Percentiles rank a stretch among this genome's conserved stretches.
Conservation (phyloP, 2,888 invertebrate genomes). For the Xylota sylvarum region DNA sequence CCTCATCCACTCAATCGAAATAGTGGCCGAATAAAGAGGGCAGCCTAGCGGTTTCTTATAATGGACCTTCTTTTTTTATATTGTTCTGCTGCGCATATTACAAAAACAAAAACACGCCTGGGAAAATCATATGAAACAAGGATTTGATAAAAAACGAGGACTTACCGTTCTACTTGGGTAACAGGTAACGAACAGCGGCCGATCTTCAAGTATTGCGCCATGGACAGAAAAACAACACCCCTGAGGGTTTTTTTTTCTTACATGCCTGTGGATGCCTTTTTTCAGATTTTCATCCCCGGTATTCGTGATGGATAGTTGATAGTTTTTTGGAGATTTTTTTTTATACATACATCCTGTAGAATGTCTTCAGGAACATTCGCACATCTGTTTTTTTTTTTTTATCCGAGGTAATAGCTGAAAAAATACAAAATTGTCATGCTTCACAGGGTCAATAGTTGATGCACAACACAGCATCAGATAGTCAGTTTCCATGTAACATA, state of each 20-base stretch:
- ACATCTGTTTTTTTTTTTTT: constrained; percentile 30
- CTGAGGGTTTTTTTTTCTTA: constrained; percentile 8
- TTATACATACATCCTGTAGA: constrained; percentile 7
- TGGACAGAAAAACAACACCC: constrained; percentile 31
- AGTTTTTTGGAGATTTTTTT: not conserved
- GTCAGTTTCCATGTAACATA: no score
- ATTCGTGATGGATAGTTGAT: constrained; percentile 13
- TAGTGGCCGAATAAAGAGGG: constrained; percentile 74
- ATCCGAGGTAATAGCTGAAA: not conserved
- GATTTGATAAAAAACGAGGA: constrained; percentile 40
- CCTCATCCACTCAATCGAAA: constrained; percentile 72
- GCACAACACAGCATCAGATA: no score
- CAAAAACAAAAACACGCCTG: constrained; percentile 50
- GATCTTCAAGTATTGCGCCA: constrained; percentile 56
- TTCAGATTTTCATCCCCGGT: constrained; percentile 33
- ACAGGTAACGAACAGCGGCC: constrained; percentile 59
- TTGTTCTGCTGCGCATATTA: constrained; percentile 15
- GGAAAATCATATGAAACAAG: constrained; percentile 64
- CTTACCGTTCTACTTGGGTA: constrained; percentile 44
- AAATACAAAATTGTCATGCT: not conserved
- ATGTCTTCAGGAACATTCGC: constrained; percentile 6
- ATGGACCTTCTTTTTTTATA: constrained; percentile 66
- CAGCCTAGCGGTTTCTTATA: constrained; percentile 74
- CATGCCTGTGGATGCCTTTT: constrained; percentile 26
- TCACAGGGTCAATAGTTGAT: not conserved